These are phyloP conservation scores for Vulpes vulpes DNA, from an alignment of 2,113 vertebrate genomes.

Conservation along the genomic window DNA sequence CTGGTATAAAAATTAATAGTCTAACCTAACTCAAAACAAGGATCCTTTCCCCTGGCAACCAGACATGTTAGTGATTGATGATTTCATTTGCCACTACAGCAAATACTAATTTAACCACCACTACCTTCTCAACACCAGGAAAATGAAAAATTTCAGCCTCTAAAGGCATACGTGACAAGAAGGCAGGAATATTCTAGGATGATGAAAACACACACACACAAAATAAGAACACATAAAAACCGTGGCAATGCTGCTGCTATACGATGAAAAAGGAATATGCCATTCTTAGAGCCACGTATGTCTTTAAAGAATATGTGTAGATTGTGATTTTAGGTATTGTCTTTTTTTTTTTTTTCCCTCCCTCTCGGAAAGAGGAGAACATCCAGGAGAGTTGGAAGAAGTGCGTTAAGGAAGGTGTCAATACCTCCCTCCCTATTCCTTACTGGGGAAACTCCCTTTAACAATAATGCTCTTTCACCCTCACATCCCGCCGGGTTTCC, in stretches of 20 bases:
- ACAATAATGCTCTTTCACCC: conserved; percentile 52
- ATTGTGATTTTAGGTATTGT: conserved; percentile 50
- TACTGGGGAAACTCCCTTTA: not conserved
- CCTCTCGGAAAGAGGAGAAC: not conserved
- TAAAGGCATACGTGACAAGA: conserved; percentile 52
- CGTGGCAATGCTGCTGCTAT: not conserved
- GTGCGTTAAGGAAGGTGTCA: conserved; percentile 52
- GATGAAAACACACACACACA: conserved; percentile 47
- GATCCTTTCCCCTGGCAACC: conserved; percentile 39
- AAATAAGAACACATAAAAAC: conserved; percentile 22
- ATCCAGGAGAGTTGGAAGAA: conserved; percentile 63
- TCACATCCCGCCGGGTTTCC: conserved; percentile 5
- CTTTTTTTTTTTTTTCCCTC: not conserved
- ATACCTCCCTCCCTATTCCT: not conserved
- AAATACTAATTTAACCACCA: conserved; percentile 67
- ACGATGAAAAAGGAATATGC: conserved; percentile 46
- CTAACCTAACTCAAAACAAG: conserved; percentile 48
- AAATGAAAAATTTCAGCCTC: conserved; percentile 60
- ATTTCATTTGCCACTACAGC: conserved; percentile 72
- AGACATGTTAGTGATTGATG: conserved; percentile 62
- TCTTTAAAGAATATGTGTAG: conserved; percentile 50
- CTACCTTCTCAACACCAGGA: conserved; percentile 42
- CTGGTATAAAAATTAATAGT: conserved; percentile 51
- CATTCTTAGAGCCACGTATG: conserved; percentile 7
- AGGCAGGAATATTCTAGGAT: conserved; percentile 17